Evolutionary conservation across 2,113 vertebrate genomes (phyloP).

Genomic region (Tragelaphus buxtoni): DNA sequence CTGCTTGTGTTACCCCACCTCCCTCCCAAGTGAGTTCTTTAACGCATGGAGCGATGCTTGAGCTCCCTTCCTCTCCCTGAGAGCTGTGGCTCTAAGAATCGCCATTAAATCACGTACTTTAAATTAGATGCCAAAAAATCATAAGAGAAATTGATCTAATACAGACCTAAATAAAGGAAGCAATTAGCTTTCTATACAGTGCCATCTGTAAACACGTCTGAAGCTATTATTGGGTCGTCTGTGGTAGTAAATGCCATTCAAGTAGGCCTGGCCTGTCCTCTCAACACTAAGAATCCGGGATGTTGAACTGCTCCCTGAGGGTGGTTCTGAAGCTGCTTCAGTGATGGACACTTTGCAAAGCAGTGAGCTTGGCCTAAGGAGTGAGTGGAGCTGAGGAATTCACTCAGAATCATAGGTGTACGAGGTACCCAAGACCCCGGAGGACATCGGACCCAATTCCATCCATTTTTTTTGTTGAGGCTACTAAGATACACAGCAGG

Average conservation of each 20-base stretch:
- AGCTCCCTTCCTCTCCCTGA: background rate
- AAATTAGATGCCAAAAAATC: background rate
- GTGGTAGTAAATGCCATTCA: too few species aligned
- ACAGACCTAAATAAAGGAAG: background rate
- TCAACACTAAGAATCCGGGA: background rate
- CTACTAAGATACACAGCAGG: background rate
- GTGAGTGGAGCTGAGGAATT: background rate
- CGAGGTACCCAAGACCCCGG: too few species aligned
- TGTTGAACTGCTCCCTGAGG: background rate
- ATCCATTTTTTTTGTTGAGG: background rate
- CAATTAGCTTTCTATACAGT: background rate
- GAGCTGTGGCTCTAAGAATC: background rate
- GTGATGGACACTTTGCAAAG: background rate
- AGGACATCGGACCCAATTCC: fast-evolving
- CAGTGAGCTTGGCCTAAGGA: background rate
- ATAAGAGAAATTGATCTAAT: background rate
- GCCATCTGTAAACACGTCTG: background rate
- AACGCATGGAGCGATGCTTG: background rate
- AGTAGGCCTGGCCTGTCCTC: background rate
- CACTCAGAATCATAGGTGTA: background rate
- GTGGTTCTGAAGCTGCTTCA: background rate
- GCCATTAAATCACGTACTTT: background rate
- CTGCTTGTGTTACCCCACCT: background rate
- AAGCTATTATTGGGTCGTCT: background rate
- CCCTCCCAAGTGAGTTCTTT: too few species aligned